Conservation (phyloP, 1,140 invertebrate species). For the Battus philenor region DNA sequence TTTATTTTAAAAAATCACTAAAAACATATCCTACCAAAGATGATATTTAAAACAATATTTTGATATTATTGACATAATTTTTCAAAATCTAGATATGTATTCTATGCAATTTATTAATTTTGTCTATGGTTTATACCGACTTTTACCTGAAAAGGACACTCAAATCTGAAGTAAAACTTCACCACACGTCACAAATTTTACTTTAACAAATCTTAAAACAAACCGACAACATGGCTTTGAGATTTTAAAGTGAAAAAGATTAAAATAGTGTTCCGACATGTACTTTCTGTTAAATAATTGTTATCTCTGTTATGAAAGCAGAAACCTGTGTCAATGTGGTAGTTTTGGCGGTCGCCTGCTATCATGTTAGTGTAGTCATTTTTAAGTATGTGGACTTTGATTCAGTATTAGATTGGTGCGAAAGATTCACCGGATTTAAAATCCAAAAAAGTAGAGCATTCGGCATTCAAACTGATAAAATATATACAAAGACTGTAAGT, state of each 20-base stretch:
- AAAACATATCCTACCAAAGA: too few species aligned
- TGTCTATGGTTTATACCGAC: too few species aligned
- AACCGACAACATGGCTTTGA: constrained; percentile 7
- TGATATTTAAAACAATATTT: too few species aligned
- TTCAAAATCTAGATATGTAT: too few species aligned
- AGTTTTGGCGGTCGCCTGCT: constrained; percentile 29
- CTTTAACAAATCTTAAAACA: neutral
- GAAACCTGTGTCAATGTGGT: constrained; percentile 30
- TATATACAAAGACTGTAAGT: constrained; percentile 33
- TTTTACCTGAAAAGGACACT: too few species aligned
- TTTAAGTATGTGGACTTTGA: constrained; percentile 5
- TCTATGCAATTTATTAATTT: too few species aligned
- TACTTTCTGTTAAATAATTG: constrained; percentile 19
- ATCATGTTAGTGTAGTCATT: constrained; percentile 22
- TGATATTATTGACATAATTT: too few species aligned
- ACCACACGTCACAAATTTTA: too few species aligned
- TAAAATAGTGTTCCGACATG: constrained; percentile 29
- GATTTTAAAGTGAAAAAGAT: neutral
- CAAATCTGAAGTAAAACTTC: too few species aligned
- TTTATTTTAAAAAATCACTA: too few species aligned
- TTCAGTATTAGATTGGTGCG: neutral
- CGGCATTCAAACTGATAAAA: constrained; percentile 25
- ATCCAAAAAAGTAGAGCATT: constrained; percentile 9
- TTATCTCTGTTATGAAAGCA: constrained; percentile 39
- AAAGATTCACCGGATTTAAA: neutral